Evolutionary conservation across 92 coral and sea anemone species (phyloP).

Genomic region (Phenganax stokvisi): DNA sequence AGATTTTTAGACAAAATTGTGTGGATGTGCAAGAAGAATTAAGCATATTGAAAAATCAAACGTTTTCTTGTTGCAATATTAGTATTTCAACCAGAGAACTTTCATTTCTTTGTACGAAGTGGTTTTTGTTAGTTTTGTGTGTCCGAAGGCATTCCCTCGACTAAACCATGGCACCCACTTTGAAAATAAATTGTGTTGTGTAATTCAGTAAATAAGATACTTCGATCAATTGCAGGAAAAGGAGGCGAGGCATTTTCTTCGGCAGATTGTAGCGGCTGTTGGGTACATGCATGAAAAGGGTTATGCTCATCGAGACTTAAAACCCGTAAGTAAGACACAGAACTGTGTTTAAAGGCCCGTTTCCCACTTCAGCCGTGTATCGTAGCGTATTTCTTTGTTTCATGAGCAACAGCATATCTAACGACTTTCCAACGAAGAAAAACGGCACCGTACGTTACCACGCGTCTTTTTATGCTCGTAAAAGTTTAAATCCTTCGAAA

Average conservation of each 20-base stretch:
- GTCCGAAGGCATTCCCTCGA: neutral
- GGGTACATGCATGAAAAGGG: constrained; percentile 95
- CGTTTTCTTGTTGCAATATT: too few relatives aligned
- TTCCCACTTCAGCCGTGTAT: neutral
- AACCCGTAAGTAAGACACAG: constrained; percentile 64
- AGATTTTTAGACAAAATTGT: too few relatives aligned
- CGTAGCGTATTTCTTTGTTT: neutral
- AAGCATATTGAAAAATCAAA: too few relatives aligned
- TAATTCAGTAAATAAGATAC: neutral
- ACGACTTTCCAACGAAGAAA: too few relatives aligned
- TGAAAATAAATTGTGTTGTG: neutral
- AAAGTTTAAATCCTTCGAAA: too few relatives aligned
- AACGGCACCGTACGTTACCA: too few relatives aligned
- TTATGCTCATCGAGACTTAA: constrained; percentile 94
- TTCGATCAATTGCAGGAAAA: constrained; percentile 59
- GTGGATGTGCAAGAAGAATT: too few relatives aligned
- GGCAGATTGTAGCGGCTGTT: constrained; percentile 93
- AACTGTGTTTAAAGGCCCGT: neutral
- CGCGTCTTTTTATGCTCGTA: too few relatives aligned
- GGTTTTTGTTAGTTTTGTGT: neutral
- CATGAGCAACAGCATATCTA: too few relatives aligned
- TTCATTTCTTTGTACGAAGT: neutral
- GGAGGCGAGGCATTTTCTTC: constrained; percentile 85
- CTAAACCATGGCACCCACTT: neutral
- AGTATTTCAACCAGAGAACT: too few relatives aligned